Conservation (phyloP, 2,888 invertebrate species). For the Petrolisthes cinctipes region DNA sequence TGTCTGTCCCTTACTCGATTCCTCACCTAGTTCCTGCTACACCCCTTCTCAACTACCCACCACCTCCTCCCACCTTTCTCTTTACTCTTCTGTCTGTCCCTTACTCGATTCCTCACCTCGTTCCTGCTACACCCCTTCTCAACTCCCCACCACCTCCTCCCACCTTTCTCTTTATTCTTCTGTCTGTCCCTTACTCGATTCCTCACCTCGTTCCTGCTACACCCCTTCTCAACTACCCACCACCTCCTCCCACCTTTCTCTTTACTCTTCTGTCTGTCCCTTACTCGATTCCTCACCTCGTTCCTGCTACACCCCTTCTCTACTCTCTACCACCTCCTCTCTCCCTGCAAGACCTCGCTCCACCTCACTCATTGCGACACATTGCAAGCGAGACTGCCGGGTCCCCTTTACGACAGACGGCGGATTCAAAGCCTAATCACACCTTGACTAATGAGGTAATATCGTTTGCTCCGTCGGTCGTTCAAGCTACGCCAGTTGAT, state of each 20-base stretch:
- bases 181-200: too few relatives aligned
- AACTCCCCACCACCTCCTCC: too few relatives aligned
- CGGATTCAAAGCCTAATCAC: not conserved
- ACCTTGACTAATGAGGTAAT: constrained; percentile 13
- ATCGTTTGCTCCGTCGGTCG: constrained; percentile 18
- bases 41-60: too few relatives aligned
- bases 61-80: too few relatives aligned
- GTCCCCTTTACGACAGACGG: constrained; percentile 5
- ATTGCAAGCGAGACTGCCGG: not conserved
- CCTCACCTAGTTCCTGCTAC: not conserved
- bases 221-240: not conserved
- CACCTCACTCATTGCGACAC: not conserved
- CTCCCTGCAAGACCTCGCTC: not conserved
- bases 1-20: not conserved
- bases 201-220: not conserved
- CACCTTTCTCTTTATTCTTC: too few relatives aligned
- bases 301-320: not conserved
- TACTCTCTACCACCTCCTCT: not conserved
- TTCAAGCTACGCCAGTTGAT: not conserved
- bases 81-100: too few relatives aligned
- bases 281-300: too few relatives aligned
- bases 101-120: too few relatives aligned
- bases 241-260: too few relatives aligned
- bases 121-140: too few relatives aligned
- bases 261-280: too few relatives aligned